Conservation (phyloP, 2,113 vertebrate species). For the Ophiodon elongatus region DNA sequence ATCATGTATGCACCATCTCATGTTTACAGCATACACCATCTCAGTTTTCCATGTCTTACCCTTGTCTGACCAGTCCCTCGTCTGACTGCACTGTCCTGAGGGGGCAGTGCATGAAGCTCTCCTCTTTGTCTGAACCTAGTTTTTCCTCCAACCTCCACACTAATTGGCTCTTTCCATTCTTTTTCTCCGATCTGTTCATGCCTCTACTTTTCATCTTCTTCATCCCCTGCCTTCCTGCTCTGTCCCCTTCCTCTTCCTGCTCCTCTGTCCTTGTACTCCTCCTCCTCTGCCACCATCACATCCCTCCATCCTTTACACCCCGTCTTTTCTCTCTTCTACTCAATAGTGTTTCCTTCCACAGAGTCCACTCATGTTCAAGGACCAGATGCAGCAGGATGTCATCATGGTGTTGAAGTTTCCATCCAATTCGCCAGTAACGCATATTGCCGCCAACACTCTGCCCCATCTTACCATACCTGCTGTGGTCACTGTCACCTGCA, state of each 20-base stretch:
- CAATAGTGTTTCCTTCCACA: conserved; percentile 99
- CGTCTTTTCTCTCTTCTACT: conserved; percentile 82
- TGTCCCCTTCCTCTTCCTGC: conserved; percentile 53
- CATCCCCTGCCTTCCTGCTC: conserved; percentile 56
- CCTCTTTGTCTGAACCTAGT: conserved; percentile 77
- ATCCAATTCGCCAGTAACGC: conserved; percentile 97
- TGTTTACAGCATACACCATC: conserved; percentile 49
- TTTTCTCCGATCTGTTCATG: conserved; percentile 80
- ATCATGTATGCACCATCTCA: conserved; percentile 52
- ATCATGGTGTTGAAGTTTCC: conserved; percentile 99
- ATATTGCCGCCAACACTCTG: conserved; percentile 96
- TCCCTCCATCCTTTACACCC: conserved; percentile 74
- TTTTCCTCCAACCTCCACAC: conserved; percentile 83
- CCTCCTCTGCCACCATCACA: conserved; percentile 72
- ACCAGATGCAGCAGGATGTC: conserved; percentile 99
- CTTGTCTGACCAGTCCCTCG: conserved; percentile 43
- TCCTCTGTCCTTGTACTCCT: conserved; percentile 53
- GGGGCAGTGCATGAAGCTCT: conserved; percentile 52
- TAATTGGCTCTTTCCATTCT: conserved; percentile 88
- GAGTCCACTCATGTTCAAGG: conserved; percentile 99
- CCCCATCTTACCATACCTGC: conserved; percentile 95
- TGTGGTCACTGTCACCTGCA: conserved; percentile 97
- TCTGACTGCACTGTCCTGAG: conserved; percentile 44
- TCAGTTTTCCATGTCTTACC: conserved; percentile 58
- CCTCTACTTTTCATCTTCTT: conserved; percentile 32